These are phyloP conservation scores for Stenotaenia linearis DNA, from an alignment of 2,888 invertebrate genomes.

Conservation along the genomic window DNA sequence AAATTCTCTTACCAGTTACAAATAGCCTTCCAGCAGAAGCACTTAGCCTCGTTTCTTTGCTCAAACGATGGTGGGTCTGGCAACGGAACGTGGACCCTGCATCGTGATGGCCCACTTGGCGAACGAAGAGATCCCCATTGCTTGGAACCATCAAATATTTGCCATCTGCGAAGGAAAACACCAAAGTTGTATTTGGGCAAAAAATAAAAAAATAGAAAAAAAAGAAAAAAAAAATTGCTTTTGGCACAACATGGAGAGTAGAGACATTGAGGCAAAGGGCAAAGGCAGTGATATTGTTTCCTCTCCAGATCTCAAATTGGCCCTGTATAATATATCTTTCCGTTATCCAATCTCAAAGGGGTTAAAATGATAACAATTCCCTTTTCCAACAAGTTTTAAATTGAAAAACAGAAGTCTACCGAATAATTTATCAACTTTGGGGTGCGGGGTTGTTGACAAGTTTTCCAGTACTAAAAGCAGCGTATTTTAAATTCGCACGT, in stretches of 20 bases:
- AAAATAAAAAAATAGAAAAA: no score
- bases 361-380: conserved; percentile 18
- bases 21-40: conserved; percentile 27
- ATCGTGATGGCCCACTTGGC: conserved; percentile 26
- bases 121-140: conserved; percentile 27
- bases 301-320: neutral
- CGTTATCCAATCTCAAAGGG: neutral
- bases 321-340: neutral
- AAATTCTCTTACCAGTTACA: conserved; percentile 26
- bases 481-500: neutral
- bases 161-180: conserved; percentile 28
- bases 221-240: neutral
- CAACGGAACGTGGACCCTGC: conserved; percentile 28
- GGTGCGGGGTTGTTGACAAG: neutral
- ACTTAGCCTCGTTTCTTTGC: neutral
- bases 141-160: conserved; percentile 30
- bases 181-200: neutral
- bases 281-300: neutral
- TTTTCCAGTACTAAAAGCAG: neutral
- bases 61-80: conserved; percentile 27
- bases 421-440: neutral
- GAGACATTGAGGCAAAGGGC: neutral
- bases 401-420: neutral
- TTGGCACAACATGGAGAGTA: neutral
- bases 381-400: neutral